Conservation (phyloP, 1,140 invertebrate species). For the Scaptomyza graminum region DNA sequence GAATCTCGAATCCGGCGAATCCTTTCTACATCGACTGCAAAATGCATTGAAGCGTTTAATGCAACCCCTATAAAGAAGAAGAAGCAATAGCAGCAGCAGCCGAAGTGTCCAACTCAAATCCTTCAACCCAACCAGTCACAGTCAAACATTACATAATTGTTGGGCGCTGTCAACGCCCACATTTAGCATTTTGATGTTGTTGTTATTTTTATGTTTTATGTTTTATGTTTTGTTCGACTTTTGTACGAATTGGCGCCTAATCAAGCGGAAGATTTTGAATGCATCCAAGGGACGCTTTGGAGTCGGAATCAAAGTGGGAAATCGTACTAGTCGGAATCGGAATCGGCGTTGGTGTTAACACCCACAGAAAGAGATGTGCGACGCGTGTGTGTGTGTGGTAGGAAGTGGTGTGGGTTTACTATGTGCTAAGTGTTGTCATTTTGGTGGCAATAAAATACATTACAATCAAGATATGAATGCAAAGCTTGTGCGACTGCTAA, state of each 20-base stretch:
- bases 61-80: slow-evolving; percentile 44
- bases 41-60: slow-evolving; percentile 33
- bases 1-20: slow-evolving; percentile 23
- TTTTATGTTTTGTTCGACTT: slow-evolving; percentile 33
- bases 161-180: slow-evolving; percentile 66
- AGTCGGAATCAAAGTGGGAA: background rate
- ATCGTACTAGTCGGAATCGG: no score
- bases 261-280: slow-evolving; percentile 83
- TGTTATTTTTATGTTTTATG: no score
- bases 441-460: slow-evolving; percentile 80
- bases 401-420: background rate
- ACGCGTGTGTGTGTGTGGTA: background rate
- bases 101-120: slow-evolving; percentile 1
- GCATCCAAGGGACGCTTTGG: slow-evolving; percentile 30
- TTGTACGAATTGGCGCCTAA: slow-evolving; percentile 81
- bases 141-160: slow-evolving; percentile 66
- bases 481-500: background rate
- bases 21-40: slow-evolving; percentile 2
- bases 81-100: background rate
- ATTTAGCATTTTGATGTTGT: slow-evolving; percentile 20
- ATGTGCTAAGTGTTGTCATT: slow-evolving; percentile 76
- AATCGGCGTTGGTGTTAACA: slow-evolving; percentile 42
- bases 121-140: slow-evolving; percentile 10
- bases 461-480: slow-evolving; percentile 47
- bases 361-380: slow-evolving; percentile 41